Base-by-base conservation (phyloP, 2,888 invertebrate species). In the Synergus itoensis region DNA sequence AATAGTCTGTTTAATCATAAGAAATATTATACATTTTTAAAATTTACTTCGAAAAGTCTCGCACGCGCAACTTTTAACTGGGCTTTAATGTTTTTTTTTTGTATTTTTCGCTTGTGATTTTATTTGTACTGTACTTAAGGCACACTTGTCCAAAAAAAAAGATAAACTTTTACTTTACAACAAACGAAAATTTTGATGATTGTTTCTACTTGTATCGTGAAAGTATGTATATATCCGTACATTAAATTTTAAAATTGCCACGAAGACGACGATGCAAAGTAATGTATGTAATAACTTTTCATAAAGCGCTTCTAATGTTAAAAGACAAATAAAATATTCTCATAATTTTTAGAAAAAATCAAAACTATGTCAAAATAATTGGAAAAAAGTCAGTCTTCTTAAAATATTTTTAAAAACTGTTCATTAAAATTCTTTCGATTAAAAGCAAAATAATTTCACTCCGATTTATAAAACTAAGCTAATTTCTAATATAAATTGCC, bases 81-180 rank as follows among this genome's bases (percentile, higher is more conserved):
- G 48, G 48, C 7, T 48, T 48, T 14, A n/a, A 48, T 1, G 14
- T 48, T 4, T 4, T 48, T 43, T 48, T 48, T 48, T 48, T 16
- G 16, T 48, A 53, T 8, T 53, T n/a, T 48, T 48, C n/a, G 48
- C n/a, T 53, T 53, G 48, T 53, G 48, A n/a, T 53, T 53, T 53
- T 53, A 43, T 69, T 69, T 69, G 69, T 73, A 73, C 69, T 73
- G 69, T 73, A n/a, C 53, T n/a, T 36, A 73, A 73, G 69, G 69
- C n/a, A n/a, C 69, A 73, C 69, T 73, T 36, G 53, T 73, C 69
- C 69, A n/a, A n/a, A n/a, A 73, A 73, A 73, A 73, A 45, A 53
- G 45, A 28, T 45, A 16, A 45, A 36, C 48, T 73, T 48, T 48
- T 36, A 18, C 21, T 21, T 73, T 16, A 73, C 8, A 73, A 14